Evolutionary conservation across 2,888 invertebrate genomes (phyloP).

Genomic region (Megalurothrips usitatus): DNA sequence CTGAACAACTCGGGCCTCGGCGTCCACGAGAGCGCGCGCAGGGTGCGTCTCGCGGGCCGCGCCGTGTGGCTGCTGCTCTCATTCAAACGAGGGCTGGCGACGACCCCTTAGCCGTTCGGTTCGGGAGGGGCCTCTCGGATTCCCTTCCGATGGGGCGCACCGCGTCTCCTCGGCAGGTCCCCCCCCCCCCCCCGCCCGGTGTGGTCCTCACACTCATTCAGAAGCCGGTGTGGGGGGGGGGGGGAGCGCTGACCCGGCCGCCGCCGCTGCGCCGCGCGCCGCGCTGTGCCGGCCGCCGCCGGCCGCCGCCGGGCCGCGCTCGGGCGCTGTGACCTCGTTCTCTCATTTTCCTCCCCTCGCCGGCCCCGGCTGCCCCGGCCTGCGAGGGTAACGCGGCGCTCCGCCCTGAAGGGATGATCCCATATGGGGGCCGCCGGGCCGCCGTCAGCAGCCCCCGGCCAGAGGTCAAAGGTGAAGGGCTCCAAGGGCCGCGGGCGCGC

Average conservation of each 20-base stretch:
- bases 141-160: no score
- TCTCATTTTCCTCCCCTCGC: background rate
- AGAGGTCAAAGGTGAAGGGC: background rate
- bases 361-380: background rate
- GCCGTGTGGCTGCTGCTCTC: background rate
- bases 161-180: no score
- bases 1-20: no score
- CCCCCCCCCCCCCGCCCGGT: background rate
- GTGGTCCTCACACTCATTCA: slow-evolving; percentile 2
- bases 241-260: no score
- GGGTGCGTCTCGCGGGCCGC: background rate
- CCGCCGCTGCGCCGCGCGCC: no score
- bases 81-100: no score
- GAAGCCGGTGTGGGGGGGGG: background rate
- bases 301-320: background rate
- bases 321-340: background rate
- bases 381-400: no score
- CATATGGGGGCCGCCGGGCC: background rate
- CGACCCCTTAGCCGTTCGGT: no score
- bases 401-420: no score
- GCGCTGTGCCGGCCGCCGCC: no score
- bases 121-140: no score
- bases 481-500: background rate
- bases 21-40: no score
- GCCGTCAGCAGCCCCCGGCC: background rate